Evolutionary conservation across 2,888 invertebrate genomes (phyloP).

Genomic region (Macaria liturata): DNA sequence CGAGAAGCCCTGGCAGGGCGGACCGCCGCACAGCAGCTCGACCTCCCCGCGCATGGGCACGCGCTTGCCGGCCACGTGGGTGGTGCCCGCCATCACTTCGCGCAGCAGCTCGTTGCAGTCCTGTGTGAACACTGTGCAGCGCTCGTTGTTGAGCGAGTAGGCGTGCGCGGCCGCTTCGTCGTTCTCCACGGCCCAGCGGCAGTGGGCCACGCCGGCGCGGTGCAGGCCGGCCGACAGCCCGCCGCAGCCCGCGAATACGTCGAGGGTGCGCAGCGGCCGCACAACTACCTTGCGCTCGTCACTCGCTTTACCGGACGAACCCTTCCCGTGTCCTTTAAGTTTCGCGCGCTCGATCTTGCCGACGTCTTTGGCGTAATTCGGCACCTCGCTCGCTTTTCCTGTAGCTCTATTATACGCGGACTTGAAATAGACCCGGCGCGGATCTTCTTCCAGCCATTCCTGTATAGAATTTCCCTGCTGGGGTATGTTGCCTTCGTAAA

Average conservation of each 20-base stretch:
- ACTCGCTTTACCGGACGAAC: slow-evolving; percentile 74
- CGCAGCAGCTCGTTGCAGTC: slow-evolving; percentile 90
- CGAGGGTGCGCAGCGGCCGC: slow-evolving; percentile 86
- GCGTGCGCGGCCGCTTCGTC: slow-evolving; percentile 91
- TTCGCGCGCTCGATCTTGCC: slow-evolving; percentile 39
- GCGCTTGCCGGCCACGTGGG: slow-evolving; percentile 76
- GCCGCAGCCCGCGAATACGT: slow-evolving; percentile 94
- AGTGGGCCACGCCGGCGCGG: slow-evolving; percentile 86
- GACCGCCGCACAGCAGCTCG: slow-evolving; percentile 92
- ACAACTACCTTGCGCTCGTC: slow-evolving; percentile 47
- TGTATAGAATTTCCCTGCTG: slow-evolving; percentile 61
- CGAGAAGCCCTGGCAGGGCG: slow-evolving; percentile 95
- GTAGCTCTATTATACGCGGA: slow-evolving; percentile 85
- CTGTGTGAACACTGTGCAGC: slow-evolving; percentile 89
- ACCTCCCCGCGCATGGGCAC: slow-evolving; percentile 91
- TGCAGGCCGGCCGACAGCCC: slow-evolving; percentile 90
- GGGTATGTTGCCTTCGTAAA: slow-evolving; percentile 84
- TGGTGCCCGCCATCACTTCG: slow-evolving; percentile 85
- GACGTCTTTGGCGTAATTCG: slow-evolving; percentile 69
- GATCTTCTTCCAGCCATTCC: slow-evolving; percentile 86
- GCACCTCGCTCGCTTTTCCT: slow-evolving; percentile 81
- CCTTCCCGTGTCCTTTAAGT: slow-evolving; percentile 47
- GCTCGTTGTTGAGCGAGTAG: slow-evolving; percentile 89
- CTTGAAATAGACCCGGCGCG: slow-evolving; percentile 89
- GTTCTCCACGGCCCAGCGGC: slow-evolving; percentile 92